A percentile compares a stretch with the other conserved stretches of the same genome.
phyloP scores from a whole-genome alignment of 2,888 invertebrate species.

The Coenonympha arcania region DNA sequence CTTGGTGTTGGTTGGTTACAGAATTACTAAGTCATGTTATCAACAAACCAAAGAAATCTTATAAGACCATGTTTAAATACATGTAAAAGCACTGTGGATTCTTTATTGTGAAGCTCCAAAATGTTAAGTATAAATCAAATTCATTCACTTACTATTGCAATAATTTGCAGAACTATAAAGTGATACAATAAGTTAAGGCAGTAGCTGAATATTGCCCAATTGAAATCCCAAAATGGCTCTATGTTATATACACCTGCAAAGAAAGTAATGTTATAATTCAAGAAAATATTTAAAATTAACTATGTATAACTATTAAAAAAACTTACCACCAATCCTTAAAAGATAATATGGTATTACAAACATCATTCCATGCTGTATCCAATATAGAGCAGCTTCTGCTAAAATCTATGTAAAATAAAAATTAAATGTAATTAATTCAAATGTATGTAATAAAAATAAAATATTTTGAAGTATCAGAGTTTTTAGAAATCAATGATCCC shows the following conservation, averaged over 20 bases:
- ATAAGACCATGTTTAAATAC: no score
- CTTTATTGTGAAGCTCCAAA: no score
- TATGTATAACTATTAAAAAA: neutral
- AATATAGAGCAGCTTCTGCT: conserved; percentile 93
- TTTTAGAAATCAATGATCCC: no score
- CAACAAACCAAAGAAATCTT: no score
- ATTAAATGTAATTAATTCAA: neutral
- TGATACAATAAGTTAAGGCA: conserved; percentile 87
- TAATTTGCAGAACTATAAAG: conserved; percentile 82
- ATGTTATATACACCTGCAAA: conserved; percentile 86
- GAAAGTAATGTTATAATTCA: no score
- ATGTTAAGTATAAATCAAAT: no score
- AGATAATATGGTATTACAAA: conserved; percentile 95
- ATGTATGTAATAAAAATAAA: neutral
- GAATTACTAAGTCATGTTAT: no score
- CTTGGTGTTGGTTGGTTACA: no score
- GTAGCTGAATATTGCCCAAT: conserved; percentile 86
- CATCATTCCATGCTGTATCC: conserved; percentile 97
- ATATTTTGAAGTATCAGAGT: no score
- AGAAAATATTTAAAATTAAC: conserved; percentile 35
- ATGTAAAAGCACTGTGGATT: no score
- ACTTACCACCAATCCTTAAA: conserved; percentile 85
- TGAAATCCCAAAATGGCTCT: conserved; percentile 82
- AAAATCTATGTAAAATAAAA: conserved; percentile 77
- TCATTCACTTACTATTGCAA: conserved; percentile 68